Evolutionary conservation across 2,888 invertebrate genomes (phyloP).

Genomic region (Lysandra coridon): DNA sequence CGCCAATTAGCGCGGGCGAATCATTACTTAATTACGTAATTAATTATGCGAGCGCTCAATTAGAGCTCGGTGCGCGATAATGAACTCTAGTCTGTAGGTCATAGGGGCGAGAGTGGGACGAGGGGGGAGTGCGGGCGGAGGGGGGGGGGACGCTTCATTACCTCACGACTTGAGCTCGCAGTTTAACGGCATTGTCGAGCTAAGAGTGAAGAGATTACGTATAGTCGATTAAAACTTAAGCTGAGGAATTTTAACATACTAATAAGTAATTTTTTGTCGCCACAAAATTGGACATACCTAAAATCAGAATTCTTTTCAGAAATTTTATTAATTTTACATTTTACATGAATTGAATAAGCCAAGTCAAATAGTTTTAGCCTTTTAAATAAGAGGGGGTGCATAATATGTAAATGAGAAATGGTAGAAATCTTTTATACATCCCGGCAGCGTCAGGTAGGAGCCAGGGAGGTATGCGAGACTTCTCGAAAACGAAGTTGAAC

Average conservation of each 20-base stretch:
- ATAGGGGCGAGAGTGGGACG: conserved; percentile 38
- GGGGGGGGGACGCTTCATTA: neutral
- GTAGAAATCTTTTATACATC: too few relatives aligned
- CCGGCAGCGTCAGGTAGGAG: too few relatives aligned
- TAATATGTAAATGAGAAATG: too few relatives aligned
- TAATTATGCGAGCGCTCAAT: conserved; percentile 36
- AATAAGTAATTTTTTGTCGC: too few relatives aligned
- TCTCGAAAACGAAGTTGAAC: too few relatives aligned
- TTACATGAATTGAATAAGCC: too few relatives aligned
- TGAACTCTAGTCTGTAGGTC: conserved; percentile 30
- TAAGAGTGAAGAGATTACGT: conserved; percentile 3
- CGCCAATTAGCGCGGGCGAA: conserved; percentile 33
- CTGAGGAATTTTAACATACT: neutral
- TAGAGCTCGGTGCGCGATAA: conserved; percentile 30
- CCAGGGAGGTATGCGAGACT: too few relatives aligned
- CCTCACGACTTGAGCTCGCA: neutral
- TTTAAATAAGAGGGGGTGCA: too few relatives aligned
- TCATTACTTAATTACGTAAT: conserved; percentile 41
- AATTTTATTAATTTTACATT: too few relatives aligned
- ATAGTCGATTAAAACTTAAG: neutral
- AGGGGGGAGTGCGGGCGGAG: neutral
- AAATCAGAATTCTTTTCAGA: too few relatives aligned
- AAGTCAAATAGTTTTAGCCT: too few relatives aligned
- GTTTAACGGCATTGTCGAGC: neutral
- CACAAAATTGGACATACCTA: too few relatives aligned